These are phyloP conservation scores for Catocala sponsa DNA, from an alignment of 2,888 invertebrate genomes.

Conservation along the genomic window DNA sequence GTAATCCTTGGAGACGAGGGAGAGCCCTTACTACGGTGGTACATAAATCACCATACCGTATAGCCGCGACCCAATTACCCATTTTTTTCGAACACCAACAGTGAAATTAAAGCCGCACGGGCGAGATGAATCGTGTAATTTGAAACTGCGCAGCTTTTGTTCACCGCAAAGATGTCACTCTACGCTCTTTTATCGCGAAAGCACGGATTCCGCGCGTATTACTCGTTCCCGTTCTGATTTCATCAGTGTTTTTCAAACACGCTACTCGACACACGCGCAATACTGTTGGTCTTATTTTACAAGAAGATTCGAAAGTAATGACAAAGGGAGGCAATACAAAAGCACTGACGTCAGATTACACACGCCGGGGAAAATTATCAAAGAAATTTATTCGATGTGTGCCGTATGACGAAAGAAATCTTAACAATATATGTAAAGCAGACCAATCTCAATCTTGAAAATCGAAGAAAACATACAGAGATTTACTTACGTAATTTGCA, in stretches of 20 bases:
- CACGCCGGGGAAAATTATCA: slow-evolving; percentile 24
- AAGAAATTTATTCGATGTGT: slow-evolving; percentile 32
- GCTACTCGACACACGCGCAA: slow-evolving; percentile 25
- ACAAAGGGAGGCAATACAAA: slow-evolving; percentile 31
- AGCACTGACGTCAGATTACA: slow-evolving; percentile 33
- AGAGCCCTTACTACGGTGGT: slow-evolving; percentile 26
- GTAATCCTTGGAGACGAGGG: slow-evolving; percentile 16
- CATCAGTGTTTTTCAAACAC: slow-evolving; percentile 51
- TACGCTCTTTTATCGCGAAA: slow-evolving; percentile 57
- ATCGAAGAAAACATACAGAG: no score
- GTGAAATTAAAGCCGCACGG: slow-evolving; percentile 70
- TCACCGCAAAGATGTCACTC: slow-evolving; percentile 66
- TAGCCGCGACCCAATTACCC: slow-evolving; percentile 73
- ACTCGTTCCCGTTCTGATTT: slow-evolving; percentile 56
- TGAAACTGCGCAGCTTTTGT: slow-evolving; percentile 74
- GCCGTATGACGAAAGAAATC: slow-evolving; percentile 17
- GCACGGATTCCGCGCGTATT: slow-evolving; percentile 44
- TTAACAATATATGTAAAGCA: slow-evolving; percentile 20
- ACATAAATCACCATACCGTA: slow-evolving; percentile 47
- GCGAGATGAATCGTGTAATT: slow-evolving; percentile 80
- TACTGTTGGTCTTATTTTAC: slow-evolving; percentile 29
- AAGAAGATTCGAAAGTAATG: slow-evolving; percentile 35
- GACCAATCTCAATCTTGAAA: slow-evolving; percentile 1
- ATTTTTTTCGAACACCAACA: slow-evolving; percentile 72
- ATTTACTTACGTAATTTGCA: slow-evolving; percentile 95